phyloP scores from a whole-genome alignment of 2,113 vertebrate species.

The Uropsilus gracilis region DNA sequence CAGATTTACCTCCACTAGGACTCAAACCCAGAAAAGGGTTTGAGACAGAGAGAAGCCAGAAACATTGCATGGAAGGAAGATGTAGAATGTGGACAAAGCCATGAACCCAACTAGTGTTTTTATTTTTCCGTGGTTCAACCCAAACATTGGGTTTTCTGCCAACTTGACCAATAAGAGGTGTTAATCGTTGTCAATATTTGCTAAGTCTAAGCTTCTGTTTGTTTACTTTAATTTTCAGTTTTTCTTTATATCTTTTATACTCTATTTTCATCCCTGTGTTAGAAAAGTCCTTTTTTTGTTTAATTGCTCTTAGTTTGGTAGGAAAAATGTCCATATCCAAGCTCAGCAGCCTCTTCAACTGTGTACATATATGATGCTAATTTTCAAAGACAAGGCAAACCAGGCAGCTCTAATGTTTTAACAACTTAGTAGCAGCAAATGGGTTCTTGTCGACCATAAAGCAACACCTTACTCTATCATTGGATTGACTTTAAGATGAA shows the following conservation, averaged over 20 bases:
- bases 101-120: neutral
- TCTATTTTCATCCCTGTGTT: conserved; percentile 39
- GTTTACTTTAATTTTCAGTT: conserved; percentile 46
- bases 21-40: neutral
- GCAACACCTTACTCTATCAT: neutral
- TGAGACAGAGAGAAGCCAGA: neutral
- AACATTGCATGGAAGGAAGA: neutral
- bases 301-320: conserved; percentile 10
- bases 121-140: conserved; percentile 35
- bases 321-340: neutral
- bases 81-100: neutral
- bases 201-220: conserved; percentile 40
- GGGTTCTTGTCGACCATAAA: conserved; percentile 5
- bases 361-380: conserved; percentile 27
- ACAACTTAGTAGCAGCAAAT: conserved; percentile 37
- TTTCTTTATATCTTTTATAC: conserved; percentile 15
- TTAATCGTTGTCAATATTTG: conserved; percentile 68
- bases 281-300: neutral
- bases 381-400: conserved; percentile 59
- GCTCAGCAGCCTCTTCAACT: neutral
- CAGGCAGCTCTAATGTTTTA: conserved; percentile 15
- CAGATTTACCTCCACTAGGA: neutral
- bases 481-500: conserved; percentile 10
- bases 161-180: conserved; percentile 46
- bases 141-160: conserved; percentile 53